A percentile compares a stretch with the other conserved stretches of the same genome.
phyloP scores from a whole-genome alignment of 1,140 invertebrate species.

The Drosophila trapezifrons region DNA sequence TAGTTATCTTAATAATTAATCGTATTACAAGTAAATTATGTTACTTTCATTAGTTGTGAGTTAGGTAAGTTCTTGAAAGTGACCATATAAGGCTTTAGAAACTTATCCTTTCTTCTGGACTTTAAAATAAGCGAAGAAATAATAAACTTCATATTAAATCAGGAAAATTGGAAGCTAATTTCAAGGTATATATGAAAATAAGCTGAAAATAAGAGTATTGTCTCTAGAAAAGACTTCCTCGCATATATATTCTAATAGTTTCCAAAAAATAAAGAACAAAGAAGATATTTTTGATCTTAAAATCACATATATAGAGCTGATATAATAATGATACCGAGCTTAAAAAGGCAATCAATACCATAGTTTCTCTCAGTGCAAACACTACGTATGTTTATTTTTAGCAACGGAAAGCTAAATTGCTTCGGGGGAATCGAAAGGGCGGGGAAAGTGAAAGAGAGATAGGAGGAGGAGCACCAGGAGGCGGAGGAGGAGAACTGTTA shows the following conservation, averaged over 20 bases:
- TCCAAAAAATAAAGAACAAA: no score
- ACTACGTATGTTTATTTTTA: constrained; percentile 64
- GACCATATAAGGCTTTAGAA: background rate
- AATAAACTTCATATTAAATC: no score
- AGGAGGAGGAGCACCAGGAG: constrained; percentile 6
- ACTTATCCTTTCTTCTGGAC: background rate
- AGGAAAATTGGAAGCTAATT: no score
- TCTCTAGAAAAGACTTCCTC: no score
- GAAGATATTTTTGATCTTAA: no score
- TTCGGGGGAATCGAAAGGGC: constrained; percentile 10
- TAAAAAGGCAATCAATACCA: no score
- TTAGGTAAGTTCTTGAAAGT: background rate
- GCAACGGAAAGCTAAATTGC: constrained; percentile 35
- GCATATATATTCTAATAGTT: background rate
- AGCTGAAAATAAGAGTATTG: no score
- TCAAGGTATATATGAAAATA: no score
- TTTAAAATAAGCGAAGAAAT: no score
- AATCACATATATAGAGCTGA: background rate
- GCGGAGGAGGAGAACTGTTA: constrained; percentile 24
- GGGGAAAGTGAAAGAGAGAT: constrained; percentile 11
- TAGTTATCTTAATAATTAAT: background rate
- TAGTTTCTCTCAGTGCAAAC: constrained; percentile 4
- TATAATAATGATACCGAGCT: no score
- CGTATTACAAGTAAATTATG: background rate
- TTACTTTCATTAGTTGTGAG: background rate